A percentile compares a stretch with the other conserved stretches of the same genome.
These are phyloP conservation scores for Pachyramphus minor DNA, from an alignment of 2,113 vertebrate genomes.

Conservation along the genomic window DNA sequence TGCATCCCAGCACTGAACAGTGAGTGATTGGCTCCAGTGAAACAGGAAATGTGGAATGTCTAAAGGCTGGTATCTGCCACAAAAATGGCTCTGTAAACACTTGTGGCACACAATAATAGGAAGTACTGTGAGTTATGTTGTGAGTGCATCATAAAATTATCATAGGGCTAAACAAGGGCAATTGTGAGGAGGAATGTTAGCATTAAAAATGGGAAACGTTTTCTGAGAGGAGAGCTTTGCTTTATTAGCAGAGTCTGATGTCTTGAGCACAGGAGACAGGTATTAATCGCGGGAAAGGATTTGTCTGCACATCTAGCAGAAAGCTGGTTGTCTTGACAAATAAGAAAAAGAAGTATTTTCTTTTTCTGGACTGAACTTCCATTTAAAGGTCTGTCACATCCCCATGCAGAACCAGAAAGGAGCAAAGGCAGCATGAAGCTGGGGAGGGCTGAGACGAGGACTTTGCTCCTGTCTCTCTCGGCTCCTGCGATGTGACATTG, in stretches of 20 bases:
- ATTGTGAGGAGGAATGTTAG: constrained; percentile 17
- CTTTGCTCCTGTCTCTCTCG: not conserved
- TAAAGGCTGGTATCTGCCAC: constrained; percentile 14
- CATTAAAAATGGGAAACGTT: not conserved
- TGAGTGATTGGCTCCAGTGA: not conserved
- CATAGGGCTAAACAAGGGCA: constrained; percentile 13
- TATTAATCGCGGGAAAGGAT: not conserved
- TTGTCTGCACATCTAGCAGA: not conserved
- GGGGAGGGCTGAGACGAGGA: not conserved
- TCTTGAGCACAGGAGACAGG: constrained; percentile 20
- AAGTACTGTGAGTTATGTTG: not conserved
- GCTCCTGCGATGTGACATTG: not conserved
- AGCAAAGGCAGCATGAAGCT: not conserved
- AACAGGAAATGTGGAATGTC: not conserved
- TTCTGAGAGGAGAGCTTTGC: not conserved
- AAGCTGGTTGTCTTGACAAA: not conserved
- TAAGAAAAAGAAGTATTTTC: not conserved
- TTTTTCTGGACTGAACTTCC: not conserved
- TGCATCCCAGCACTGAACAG: not conserved
- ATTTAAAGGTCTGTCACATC: not conserved
- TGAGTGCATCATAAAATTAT: constrained; percentile 1
- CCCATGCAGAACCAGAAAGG: not conserved
- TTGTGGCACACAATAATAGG: constrained; percentile 27
- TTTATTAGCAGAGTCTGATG: not conserved
- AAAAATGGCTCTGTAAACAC: constrained; percentile 33